Percentiles rank a stretch among this genome's conserved stretches.
These are phyloP conservation scores for Eupithecia exiguata DNA, from an alignment of 2,888 invertebrate genomes.

Conservation along the genomic window DNA sequence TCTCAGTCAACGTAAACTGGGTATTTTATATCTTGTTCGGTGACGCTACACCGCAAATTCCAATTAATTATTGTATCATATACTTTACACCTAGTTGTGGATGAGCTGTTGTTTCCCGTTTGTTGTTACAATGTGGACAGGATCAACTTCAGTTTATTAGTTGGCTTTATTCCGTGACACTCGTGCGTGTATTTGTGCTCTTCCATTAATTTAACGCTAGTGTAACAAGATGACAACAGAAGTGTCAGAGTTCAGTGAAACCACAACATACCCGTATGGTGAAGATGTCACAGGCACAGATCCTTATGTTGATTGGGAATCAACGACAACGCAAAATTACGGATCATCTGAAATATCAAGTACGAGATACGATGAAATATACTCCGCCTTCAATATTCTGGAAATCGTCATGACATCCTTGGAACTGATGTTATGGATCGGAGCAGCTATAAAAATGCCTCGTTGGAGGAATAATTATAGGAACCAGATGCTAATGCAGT, in stretches of 20 bases:
- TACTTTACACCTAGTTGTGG: slow-evolving; percentile 56
- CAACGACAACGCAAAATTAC: slow-evolving; percentile 23
- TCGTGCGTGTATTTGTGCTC: slow-evolving; percentile 10
- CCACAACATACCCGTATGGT: slow-evolving; percentile 25
- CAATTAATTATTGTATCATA: slow-evolving; percentile 57
- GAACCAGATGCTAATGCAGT: slow-evolving; percentile 77
- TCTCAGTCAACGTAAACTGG: slow-evolving; percentile 36
- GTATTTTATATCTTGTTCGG: slow-evolving; percentile 53
- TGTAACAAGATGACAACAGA: slow-evolving; percentile 55
- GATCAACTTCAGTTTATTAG: slow-evolving; percentile 52
- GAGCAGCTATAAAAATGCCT: slow-evolving; percentile 67
- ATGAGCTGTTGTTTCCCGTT: slow-evolving; percentile 69
- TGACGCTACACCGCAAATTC: slow-evolving; percentile 73
- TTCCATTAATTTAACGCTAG: slow-evolving; percentile 16
- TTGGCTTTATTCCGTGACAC: slow-evolving; percentile 40
- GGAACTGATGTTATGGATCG: slow-evolving; percentile 65
- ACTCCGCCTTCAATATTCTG: slow-evolving; percentile 59
- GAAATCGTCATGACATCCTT: slow-evolving; percentile 73
- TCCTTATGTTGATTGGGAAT: slow-evolving; percentile 11
- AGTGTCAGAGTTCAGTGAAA: slow-evolving; percentile 45
- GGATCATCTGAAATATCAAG: slow-evolving; percentile 6
- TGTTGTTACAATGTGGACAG: slow-evolving; percentile 43
- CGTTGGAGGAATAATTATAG: slow-evolving; percentile 76
- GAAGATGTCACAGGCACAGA: slow-evolving; percentile 10
- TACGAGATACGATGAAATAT: slow-evolving; percentile 7